Conservation (phyloP, 1,140 invertebrate species). For the Neodiprion lecontei region DNA sequence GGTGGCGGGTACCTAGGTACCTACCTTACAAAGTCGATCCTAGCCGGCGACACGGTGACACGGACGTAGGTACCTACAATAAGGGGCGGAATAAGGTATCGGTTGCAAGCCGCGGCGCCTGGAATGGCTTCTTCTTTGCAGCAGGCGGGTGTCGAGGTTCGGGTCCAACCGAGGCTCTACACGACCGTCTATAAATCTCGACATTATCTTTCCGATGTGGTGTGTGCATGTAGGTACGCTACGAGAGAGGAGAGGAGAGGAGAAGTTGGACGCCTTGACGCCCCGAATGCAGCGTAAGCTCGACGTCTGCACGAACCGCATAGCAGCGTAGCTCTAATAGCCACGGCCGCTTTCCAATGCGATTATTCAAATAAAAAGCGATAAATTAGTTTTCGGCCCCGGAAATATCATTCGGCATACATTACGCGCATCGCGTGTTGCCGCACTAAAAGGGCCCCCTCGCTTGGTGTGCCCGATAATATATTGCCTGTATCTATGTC, state of each 20-base stretch:
- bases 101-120: not conserved
- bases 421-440: constrained; percentile 32
- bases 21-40: too few species aligned
- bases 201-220: constrained; percentile 6
- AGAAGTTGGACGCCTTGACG: constrained; percentile 17
- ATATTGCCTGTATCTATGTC: constrained; percentile 37
- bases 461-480: constrained; percentile 29
- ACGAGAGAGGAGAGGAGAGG: not conserved
- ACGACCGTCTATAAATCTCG: not conserved
- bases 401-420: constrained; percentile 35
- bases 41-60: too few species aligned
- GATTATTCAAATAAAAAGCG: constrained; percentile 46
- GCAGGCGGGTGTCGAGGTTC: not conserved
- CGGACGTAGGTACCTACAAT: too few species aligned
- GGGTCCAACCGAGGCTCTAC: not conserved
- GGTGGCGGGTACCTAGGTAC: too few species aligned
- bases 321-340: constrained; percentile 25
- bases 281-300: constrained; percentile 15
- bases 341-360: constrained; percentile 40
- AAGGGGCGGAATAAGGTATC: not conserved
- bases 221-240: constrained; percentile 3
- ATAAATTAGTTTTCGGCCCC: constrained; percentile 40
- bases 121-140: not conserved
- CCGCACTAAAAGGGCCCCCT: constrained; percentile 18
- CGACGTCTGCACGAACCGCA: constrained; percentile 15